These are phyloP conservation scores for Aleiodes sp. DNA, from an alignment of 1,140 invertebrate species.

Conservation along the genomic window DNA sequence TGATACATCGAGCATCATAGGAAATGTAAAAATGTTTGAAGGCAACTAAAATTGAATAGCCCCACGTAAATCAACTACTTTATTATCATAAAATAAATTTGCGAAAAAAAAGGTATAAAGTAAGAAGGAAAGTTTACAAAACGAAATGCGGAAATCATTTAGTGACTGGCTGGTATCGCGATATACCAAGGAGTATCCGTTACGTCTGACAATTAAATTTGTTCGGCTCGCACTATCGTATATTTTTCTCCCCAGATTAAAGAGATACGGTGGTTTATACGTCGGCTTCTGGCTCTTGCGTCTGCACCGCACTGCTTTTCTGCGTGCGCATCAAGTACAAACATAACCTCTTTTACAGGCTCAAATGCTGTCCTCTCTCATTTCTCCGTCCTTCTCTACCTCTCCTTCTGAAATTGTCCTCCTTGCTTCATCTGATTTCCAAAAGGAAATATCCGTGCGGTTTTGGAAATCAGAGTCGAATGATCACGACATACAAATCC, in stretches of 20 bases:
- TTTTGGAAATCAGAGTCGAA: slow-evolving; percentile 26
- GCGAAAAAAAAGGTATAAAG: background rate
- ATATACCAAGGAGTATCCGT: slow-evolving; percentile 1
- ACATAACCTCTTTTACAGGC: background rate
- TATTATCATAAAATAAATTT: background rate
- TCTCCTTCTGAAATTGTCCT: background rate
- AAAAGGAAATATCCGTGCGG: slow-evolving; percentile 7
- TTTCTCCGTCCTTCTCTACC: background rate
- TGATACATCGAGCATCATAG: background rate
- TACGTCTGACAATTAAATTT: slow-evolving; percentile 16
- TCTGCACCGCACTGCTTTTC: background rate
- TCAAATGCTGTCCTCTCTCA: background rate
- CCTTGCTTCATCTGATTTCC: slow-evolving; percentile 6
- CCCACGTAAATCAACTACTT: background rate
- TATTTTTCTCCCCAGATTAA: slow-evolving; percentile 11
- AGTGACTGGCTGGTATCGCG: background rate
- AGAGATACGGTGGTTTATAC: slow-evolving; percentile 6
- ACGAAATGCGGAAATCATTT: slow-evolving; percentile 14
- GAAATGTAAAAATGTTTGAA: background rate
- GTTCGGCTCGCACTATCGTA: slow-evolving; percentile 5
- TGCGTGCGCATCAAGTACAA: slow-evolving; percentile 1
- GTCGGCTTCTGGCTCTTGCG: background rate
- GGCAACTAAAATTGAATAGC: background rate
- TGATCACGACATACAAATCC: slow-evolving; percentile 28
- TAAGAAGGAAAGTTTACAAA: background rate